phyloP scores from a whole-genome alignment of 1,140 invertebrate species.

The Meloidogyne exigua region DNA sequence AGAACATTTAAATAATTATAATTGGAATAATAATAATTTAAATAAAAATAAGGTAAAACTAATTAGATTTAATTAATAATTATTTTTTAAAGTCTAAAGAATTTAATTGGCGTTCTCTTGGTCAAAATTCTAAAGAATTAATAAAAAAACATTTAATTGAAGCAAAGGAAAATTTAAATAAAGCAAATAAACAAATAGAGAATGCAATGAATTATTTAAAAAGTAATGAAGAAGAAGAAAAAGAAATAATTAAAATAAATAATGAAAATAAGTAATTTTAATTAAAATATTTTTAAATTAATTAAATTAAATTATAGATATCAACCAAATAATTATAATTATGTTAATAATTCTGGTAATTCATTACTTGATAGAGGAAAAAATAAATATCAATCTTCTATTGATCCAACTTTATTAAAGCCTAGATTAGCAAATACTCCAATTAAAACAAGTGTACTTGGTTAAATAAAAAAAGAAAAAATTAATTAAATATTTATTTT shows the following conservation, averaged over 20 bases:
- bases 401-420: background rate
- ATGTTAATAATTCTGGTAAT: background rate
- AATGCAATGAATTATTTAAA: background rate
- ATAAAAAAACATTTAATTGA: background rate
- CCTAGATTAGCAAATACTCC: background rate
- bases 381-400: background rate
- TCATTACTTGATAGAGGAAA: constrained; percentile 4
- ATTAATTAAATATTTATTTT: background rate
- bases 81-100: background rate
- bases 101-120: background rate
- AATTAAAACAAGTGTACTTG: background rate
- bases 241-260: background rate
- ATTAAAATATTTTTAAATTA: background rate
- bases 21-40: no score
- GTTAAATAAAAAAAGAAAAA: background rate
- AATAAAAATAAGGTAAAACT: no score
- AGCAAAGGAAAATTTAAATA: background rate
- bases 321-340: background rate
- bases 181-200: background rate
- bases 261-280: background rate
- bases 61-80: no score
- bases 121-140: background rate
- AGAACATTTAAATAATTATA: no score
- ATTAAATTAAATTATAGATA: background rate
- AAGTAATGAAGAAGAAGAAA: background rate